Conservation (phyloP, 2,113 vertebrate species). For the Taurulus bubalis region DNA sequence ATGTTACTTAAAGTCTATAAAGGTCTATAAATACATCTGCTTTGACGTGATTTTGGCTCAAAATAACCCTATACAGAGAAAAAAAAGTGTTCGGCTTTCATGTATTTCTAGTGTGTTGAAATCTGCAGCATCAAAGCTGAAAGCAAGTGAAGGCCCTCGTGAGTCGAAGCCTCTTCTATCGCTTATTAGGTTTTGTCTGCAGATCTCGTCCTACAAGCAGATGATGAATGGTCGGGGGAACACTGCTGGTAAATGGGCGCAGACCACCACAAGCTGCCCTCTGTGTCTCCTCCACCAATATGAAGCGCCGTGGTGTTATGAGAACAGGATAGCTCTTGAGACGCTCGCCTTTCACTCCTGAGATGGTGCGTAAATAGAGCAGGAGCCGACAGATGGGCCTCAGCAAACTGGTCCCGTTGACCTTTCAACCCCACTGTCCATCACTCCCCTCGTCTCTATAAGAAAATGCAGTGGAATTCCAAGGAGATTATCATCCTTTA, state of each 20-base stretch:
- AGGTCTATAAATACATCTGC: constrained; percentile 56
- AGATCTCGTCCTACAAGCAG: constrained; percentile 51
- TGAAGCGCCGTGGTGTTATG: constrained; percentile 72
- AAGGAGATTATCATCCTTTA: constrained; percentile 83
- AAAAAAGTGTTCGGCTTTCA: constrained; percentile 25
- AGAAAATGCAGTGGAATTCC: constrained; percentile 78
- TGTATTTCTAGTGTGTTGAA: constrained; percentile 29
- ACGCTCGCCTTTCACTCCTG: constrained; percentile 77
- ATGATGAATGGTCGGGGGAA: constrained; percentile 65
- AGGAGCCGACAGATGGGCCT: constrained; percentile 82
- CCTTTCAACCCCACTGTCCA: constrained; percentile 84
- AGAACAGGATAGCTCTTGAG: constrained; percentile 80
- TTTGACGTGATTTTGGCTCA: constrained; percentile 42
- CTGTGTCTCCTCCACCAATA: constrained; percentile 63
- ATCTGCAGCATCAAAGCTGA: constrained; percentile 43
- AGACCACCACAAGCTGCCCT: constrained; percentile 65
- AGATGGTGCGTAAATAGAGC: constrained; percentile 82
- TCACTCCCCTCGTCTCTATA: constrained; percentile 69
- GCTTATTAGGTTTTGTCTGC: constrained; percentile 62
- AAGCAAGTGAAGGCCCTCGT: constrained; percentile 52
- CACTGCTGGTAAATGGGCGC: constrained; percentile 42
- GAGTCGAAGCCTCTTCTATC: constrained; percentile 53
- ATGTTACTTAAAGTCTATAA: constrained; percentile 14
- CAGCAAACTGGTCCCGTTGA: constrained; percentile 83
- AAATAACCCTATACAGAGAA: constrained; percentile 43